These are phyloP conservation scores for Amphipyra tragopoginis DNA, from an alignment of 2,888 invertebrate genomes.

Conservation along the genomic window DNA sequence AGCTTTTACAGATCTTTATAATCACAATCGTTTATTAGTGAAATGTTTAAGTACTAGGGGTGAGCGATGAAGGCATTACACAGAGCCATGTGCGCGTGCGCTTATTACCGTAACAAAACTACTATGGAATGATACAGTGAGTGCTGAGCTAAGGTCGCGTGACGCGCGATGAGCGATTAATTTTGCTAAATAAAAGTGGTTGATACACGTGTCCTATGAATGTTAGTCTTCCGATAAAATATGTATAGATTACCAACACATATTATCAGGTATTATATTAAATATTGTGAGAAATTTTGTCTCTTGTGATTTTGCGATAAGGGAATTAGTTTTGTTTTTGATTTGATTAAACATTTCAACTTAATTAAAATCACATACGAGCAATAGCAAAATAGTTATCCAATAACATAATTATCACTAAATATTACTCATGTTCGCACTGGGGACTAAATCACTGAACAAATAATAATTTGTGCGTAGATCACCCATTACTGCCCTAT, in stretches of 20 bases:
- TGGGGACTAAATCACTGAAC: not conserved
- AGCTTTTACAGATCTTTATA: slow-evolving; percentile 55
- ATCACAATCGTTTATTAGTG: slow-evolving; percentile 60
- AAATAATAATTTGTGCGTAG: too few species aligned
- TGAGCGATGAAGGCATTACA: slow-evolving; percentile 59
- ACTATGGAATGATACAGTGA: slow-evolving; percentile 18
- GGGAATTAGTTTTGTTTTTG: too few species aligned
- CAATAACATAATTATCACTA: not conserved
- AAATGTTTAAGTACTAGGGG: slow-evolving; percentile 47
- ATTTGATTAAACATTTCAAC: too few species aligned
- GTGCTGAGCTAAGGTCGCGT: not conserved
- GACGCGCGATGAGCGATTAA: slow-evolving; percentile 1
- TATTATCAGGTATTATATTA: not conserved
- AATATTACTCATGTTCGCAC: slow-evolving; percentile 2
- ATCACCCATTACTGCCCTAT: too few species aligned
- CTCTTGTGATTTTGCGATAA: too few species aligned
- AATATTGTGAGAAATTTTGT: too few species aligned
- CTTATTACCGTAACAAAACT: not conserved
- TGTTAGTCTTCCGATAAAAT: not conserved
- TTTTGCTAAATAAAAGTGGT: not conserved
- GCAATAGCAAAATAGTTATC: too few species aligned
- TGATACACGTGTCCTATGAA: slow-evolving; percentile 1
- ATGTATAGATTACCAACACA: not conserved
- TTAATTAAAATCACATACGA: too few species aligned
- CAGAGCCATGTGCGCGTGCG: slow-evolving; percentile 66